These are phyloP conservation scores for Helicoverpa armigera DNA, from an alignment of 1,140 invertebrate species.

Conservation along the genomic window DNA sequence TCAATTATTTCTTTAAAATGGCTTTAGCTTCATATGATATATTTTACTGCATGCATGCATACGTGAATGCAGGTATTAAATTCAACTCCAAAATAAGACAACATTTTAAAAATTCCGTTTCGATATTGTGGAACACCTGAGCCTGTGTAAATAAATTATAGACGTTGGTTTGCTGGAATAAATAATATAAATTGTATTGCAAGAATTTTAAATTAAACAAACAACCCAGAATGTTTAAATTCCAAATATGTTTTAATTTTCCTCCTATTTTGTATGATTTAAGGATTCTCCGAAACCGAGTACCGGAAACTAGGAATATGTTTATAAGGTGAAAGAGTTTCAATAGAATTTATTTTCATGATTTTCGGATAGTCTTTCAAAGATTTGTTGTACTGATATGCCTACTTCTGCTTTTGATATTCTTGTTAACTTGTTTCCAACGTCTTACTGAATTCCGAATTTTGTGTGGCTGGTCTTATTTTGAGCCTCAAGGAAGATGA, in stretches of 20 bases:
- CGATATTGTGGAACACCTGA: constrained; percentile 20
- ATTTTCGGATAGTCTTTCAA: no score
- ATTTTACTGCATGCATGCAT: not conserved
- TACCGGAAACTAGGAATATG: no score
- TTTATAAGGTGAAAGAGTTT: no score
- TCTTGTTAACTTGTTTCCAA: no score
- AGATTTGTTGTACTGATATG: no score
- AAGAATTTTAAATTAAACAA: not conserved
- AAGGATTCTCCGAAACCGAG: no score
- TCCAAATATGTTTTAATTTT: not conserved
- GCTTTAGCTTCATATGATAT: no score
- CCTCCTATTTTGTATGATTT: not conserved
- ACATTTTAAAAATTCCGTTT: constrained; percentile 15
- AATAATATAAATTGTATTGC: not conserved
- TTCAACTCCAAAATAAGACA: not conserved
- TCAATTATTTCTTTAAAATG: not conserved
- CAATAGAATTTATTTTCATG: no score
- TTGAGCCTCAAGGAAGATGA: no score
- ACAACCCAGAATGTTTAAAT: not conserved
- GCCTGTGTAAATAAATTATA: not conserved
- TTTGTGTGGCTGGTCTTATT: no score
- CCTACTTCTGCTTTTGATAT: no score
- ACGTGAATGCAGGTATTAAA: constrained; percentile 5
- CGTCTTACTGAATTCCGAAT: no score
- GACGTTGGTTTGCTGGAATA: not conserved